Evolutionary conservation across 2,113 vertebrate genomes (phyloP).

Genomic region (Hydropotes inermis): DNA sequence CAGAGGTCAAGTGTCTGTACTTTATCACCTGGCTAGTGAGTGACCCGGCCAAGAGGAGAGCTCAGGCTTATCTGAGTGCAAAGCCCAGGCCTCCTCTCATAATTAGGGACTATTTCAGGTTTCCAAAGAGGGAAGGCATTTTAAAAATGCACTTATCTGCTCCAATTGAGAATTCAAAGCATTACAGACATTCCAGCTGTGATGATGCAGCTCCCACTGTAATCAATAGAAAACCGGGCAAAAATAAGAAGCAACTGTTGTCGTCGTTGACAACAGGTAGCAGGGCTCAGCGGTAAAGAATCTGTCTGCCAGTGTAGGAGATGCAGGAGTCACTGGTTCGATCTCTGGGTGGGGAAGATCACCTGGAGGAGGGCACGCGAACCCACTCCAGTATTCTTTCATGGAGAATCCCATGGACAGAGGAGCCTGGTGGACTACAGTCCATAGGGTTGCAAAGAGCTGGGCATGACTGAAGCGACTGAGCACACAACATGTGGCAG

Average conservation of each 20-base stretch:
- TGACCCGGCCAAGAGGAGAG: accelerated
- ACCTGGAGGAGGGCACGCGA: neutral
- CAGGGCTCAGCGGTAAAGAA: neutral
- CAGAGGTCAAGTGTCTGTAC: neutral
- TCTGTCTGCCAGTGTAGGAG: neutral
- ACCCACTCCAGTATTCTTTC: neutral
- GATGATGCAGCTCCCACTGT: no score
- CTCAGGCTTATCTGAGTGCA: neutral
- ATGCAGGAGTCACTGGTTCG: neutral
- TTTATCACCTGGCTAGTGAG: neutral
- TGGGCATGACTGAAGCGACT: neutral
- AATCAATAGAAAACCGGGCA: neutral
- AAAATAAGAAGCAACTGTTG: neutral
- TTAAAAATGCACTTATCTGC: neutral
- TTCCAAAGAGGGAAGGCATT: neutral
- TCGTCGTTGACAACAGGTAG: neutral
- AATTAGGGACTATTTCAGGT: neutral
- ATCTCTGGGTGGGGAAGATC: neutral
- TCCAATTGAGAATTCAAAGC: neutral
- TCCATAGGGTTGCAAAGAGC: neutral
- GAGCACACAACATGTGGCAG: neutral
- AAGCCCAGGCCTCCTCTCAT: accelerated
- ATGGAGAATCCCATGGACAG: neutral
- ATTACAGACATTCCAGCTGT: neutral
- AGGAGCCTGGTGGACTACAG: neutral